Base-by-base conservation (phyloP, 2,113 vertebrate genomes). In the Perca fluviatilis region DNA sequence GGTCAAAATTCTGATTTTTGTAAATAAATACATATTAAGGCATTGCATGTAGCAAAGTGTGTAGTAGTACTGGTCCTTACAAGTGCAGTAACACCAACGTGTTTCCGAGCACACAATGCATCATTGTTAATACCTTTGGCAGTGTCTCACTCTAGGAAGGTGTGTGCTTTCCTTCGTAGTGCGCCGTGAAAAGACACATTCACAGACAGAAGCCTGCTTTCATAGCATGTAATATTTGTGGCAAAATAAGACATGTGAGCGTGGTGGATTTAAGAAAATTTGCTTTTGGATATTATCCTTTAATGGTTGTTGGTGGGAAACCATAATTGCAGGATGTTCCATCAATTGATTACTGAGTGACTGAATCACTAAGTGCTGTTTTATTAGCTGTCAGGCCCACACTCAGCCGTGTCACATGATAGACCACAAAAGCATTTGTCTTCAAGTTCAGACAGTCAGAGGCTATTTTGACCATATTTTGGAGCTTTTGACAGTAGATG, bases 151-250 rank as follows among this genome's bases (percentile, higher is more conserved):
- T 57, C 43, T 51, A 6, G 6, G 56, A 30, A 60, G 60, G 49
- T 13, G 53, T 49, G 84, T 70, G 72, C 56, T 78, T 84, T 51
- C 82, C 46, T 63, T 69, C 2, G 69, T 19, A 5, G 8, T 25
- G 0, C 1, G 3, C 40, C 0, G 40, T 43, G 62, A 58, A 54
- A 74, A 46, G 68, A 57, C 23, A 62, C 58, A 53, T 18, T 57
- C 14, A n/a, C 53, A 64, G 60, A 69, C 60, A 74, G 14, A 77
- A 19, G 47, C 57, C 19, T 13, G 43, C 12, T 40, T 53, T 66
- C 56, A 77, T 15, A 67, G 49, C 16, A 9, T n/a, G 25, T 0
- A 3, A 77, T 67, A 68, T 57, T 79, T 71, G 36, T 5, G n/a
- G 8, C 18, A 66, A 65, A 77, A 61, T 23, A 73, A 50, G 3